Evolutionary conservation across 2,888 invertebrate genomes (phyloP), one percentile per base, ranked within the genome.

Genomic region (Scaptomyza tumidula): DNA sequence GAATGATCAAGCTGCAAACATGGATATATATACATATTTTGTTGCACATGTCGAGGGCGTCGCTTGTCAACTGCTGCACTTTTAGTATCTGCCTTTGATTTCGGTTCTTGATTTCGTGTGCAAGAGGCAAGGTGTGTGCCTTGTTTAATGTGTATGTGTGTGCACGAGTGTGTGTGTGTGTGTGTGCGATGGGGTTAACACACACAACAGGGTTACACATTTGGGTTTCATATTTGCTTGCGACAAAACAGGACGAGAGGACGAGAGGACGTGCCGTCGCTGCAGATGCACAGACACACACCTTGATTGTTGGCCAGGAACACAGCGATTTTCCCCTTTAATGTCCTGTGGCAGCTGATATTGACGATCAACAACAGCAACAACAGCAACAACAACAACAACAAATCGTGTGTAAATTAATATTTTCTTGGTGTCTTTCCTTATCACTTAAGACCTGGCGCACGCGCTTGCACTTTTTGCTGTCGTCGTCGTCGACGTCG

Each of bases 11-110:
- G 75, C 68, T 73, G 73, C 75, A 75, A 77, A 66, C 67, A 65
- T 19, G 11, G 48, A 49, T 56, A 57, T 65, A 49, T 56, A 57
- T 65, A 37, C 9, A 14, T 39, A 14, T 16, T 41, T 10, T 60
- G 74, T 81, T 83, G 88, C 83, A 83, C 83, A 83, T 83, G 83
- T 80, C 88, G 83, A 53, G 71, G 88, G 83, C 88, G 83, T 79
- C 67, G 55, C 61, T 74, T 84, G 82, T 84, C 87, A 81, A 81
- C 74, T 85, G 66, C 59, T 68, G 16, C 41, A 41, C 16, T 77
- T 74, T 86, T 67, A 52, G 52, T 62, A 16, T 39, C 39, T 39
- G 78, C 68, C 78, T 84, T 86, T 83, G 81, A 82, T 82, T 85
- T 73, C 71, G 3, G 70, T 77, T 63, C 71, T 59, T 74, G 81